Evolutionary conservation across 2,888 invertebrate genomes (phyloP), one percentile per base, ranked within the genome.

Genomic region (Tetranychus truncatus): DNA sequence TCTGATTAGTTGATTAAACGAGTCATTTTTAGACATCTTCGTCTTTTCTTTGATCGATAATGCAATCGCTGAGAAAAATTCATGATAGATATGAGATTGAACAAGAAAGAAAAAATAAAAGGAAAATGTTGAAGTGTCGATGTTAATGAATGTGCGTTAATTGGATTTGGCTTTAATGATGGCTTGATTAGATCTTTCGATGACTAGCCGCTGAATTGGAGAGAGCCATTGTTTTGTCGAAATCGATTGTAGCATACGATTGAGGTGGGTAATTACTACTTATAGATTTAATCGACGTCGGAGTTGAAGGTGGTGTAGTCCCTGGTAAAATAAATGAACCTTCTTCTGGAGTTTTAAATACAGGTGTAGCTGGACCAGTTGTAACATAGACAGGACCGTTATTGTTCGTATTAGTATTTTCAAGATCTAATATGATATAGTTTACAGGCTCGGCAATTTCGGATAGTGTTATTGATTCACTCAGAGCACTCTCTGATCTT

Each of bases 141-240:
- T 55, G 55, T 55, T 55, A 55, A 55, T 55, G 9, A 55, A 55
- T 55, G 55, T 55, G 55, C 55, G 55, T 55, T 55, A 55, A 55
- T 55, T 55, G 55, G 15, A 15, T 15, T 55, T 55, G 55, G 55
- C 55, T 55, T 5, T 9, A 6, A 34, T 34, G 55, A 55, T 55
- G 55, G 9, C 55, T 55, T 18, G 69, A 66, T 76, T 75, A 72
- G 46, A 65, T 75, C 69, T 77, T 77, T 74, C 77, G 74, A 65
- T 74, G 75, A 73, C 74, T 77, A 45, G 71, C 76, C 11, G 75
- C 75, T 6, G 76, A 74, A 34, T 71, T 73, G 7, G 76, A 73
- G 45, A 95, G 85, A 34, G 95, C 95, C 75, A 89, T 90, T 0
- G 95, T 95, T 84, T 91, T 91, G 80, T 93, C 89, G 83, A 95